Base-by-base conservation (phyloP, 2,888 invertebrate species). In the Caenorhabditis sp. region DNA sequence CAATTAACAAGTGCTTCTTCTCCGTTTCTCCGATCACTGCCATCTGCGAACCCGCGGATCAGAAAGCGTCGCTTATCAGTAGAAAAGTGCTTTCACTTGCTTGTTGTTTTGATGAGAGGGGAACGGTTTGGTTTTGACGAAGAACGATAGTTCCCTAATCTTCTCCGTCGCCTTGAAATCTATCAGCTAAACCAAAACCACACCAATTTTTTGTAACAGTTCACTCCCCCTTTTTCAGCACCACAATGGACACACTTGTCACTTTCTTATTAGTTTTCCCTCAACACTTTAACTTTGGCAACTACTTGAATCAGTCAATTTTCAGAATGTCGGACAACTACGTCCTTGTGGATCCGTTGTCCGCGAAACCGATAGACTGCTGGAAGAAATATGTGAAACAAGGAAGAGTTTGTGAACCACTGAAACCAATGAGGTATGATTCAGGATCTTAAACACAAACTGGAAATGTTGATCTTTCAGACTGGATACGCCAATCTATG, bases 351-450 rank as follows among this genome's bases (percentile, higher is more conserved):
- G 91, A 91, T 85, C 91, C 91, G 31, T 80, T 91, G 76, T 87
- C 89, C 14, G 72, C 85, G 22, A 86, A 88, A 56, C 91, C 91
- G 22, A 89, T 91, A 63, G 91, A 91, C 19, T 88, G 91, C 69
- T 91, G 91, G 91, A 89, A 90, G 76, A 89, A 90, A 72, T 91
- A 91, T 80, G 80, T 88, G 82, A 86, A 90, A 14, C 89, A 91
- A 69, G 91, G 91, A 28, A 79, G 91, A 44, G 84, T 91, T 41
- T 88, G 86, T 59, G 91, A 91, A 68, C 91, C 91, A 16, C 82
- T 87, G 38, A 91, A 90, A 80, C 89, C 88, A 16, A 85, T 90
- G 58, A 86, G 88, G 90, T 90, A n/a, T 24, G 26, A 49, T 31
- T 19, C 8, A n/a, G 10, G 8, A 19, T 59, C 19, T 35, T 35